These are phyloP conservation scores for Danaus chrysippus DNA, from an alignment of 2,888 invertebrate genomes.

Conservation along the genomic window DNA sequence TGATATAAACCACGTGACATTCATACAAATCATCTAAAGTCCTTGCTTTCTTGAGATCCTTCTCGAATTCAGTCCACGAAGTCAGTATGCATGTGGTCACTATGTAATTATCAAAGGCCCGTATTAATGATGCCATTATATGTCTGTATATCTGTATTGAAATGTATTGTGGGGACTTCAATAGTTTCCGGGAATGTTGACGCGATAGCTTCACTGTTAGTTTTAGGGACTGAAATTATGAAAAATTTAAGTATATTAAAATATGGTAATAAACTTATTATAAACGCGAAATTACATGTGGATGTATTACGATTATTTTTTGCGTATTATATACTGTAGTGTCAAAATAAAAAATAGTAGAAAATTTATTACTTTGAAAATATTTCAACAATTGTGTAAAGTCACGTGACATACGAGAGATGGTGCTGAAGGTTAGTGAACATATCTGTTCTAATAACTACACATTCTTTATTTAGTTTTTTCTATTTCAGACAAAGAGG, in stretches of 20 bases:
- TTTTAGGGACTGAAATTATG: slow-evolving; percentile 78
- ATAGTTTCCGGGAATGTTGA: slow-evolving; percentile 66
- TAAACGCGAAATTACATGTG: not conserved
- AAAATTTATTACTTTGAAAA: too few species aligned
- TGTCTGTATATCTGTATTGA: slow-evolving; percentile 85
- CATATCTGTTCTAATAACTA: too few species aligned
- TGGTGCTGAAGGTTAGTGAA: too few species aligned
- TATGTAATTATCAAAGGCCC: slow-evolving; percentile 87
- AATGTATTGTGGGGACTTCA: slow-evolving; percentile 83
- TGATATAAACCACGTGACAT: slow-evolving; percentile 86
- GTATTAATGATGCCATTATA: slow-evolving; percentile 86
- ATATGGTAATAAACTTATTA: slow-evolving; percentile 5
- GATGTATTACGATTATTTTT: too few species aligned
- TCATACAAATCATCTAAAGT: slow-evolving; percentile 86
- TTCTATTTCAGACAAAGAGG: too few species aligned
- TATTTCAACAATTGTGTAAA: too few species aligned
- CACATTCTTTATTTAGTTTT: too few species aligned
- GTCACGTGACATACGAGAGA: too few species aligned
- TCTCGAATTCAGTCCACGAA: slow-evolving; percentile 87
- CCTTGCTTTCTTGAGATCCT: slow-evolving; percentile 80
- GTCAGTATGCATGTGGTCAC: slow-evolving; percentile 86
- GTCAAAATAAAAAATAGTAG: too few species aligned
- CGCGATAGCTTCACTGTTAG: slow-evolving; percentile 73
- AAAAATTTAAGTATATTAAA: not conserved
- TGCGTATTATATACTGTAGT: too few species aligned